These are phyloP conservation scores for Urosaurus nigricauda DNA, from an alignment of 2,797 vertebrate genomes.

Conservation along the genomic window DNA sequence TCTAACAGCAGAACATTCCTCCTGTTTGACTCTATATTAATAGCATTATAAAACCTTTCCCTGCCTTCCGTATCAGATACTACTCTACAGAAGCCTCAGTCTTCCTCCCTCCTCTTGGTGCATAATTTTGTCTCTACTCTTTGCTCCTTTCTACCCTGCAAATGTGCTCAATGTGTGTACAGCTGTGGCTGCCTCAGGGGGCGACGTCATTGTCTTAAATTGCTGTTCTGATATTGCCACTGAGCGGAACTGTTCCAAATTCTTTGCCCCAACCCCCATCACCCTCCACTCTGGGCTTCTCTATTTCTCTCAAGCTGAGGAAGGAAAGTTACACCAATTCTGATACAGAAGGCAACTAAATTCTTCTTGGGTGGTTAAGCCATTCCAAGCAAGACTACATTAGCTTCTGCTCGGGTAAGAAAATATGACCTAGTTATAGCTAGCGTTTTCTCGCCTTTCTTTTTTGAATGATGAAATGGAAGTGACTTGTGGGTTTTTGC, in stretches of 20 bases:
- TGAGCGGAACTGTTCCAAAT: constrained; percentile 19
- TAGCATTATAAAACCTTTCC: not conserved
- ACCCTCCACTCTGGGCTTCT: not conserved
- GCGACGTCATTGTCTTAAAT: constrained; percentile 1
- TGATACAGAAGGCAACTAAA: constrained; percentile 34
- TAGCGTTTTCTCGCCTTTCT: constrained; percentile 44
- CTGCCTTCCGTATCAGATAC: not conserved
- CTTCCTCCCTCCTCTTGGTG: not conserved
- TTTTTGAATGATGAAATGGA: constrained; percentile 70
- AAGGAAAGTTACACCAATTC: not conserved
- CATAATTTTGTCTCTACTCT: too few species aligned
- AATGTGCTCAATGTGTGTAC: constrained; percentile 6
- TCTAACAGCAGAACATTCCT: too few species aligned
- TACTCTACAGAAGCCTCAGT: not conserved
- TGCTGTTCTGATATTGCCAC: constrained; percentile 1
- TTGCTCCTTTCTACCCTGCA: not conserved
- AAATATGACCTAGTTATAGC: constrained; percentile 83
- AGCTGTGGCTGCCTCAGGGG: constrained; percentile 19
- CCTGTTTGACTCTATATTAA: not conserved
- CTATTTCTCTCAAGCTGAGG: constrained; percentile 26
- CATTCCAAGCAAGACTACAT: constrained; percentile 71
- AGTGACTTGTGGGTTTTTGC: constrained; percentile 70
- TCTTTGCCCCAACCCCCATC: not conserved
- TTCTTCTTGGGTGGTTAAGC: constrained; percentile 69
- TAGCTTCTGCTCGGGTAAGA: constrained; percentile 69